A percentile compares a stretch with the other conserved stretches of the same genome.
Conservation (phyloP, 2,888 invertebrate species). For the Corythucha ciliata region DNA sequence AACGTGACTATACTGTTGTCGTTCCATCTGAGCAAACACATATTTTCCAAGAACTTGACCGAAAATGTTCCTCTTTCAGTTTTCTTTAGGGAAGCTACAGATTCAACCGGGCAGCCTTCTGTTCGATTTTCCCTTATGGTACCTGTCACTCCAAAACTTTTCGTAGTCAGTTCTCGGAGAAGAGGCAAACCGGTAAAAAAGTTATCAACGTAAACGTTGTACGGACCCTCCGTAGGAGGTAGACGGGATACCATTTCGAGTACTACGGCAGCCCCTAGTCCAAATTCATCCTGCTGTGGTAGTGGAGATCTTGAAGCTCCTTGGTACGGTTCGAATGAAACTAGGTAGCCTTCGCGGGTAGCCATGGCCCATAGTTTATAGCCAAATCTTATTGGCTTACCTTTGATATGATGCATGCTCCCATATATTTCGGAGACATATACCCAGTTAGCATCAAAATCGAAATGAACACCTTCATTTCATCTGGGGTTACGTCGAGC, state of each 20-base stretch:
- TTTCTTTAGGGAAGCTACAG: constrained; percentile 4
- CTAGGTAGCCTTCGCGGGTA: not conserved
- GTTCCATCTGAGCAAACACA: not conserved
- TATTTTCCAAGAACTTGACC: not conserved
- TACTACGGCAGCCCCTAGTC: constrained; percentile 12
- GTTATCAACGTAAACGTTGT: constrained; percentile 18
- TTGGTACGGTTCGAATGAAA: constrained; percentile 12
- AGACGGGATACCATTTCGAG: constrained; percentile 8
- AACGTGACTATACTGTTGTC: constrained; percentile 7
- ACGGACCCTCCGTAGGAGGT: constrained; percentile 2
- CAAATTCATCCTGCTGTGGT: constrained; percentile 7
- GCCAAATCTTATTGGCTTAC: not conserved
- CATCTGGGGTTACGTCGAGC: not conserved
- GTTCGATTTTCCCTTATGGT: constrained; percentile 8
- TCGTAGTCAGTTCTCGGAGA: not conserved
- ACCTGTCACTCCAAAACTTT: constrained; percentile 10
- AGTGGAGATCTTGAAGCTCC: constrained; percentile 2
- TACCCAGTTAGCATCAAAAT: constrained; percentile 8
- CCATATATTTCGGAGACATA: constrained; percentile 5
- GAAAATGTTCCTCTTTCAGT: constrained; percentile 1
- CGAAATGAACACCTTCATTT: constrained; percentile 7
- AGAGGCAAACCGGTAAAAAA: constrained; percentile 16
- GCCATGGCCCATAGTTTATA: not conserved
- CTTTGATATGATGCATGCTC: not conserved
- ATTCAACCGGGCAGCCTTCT: not conserved